Base-by-base conservation (phyloP, 2,113 vertebrate genomes). In the Antechinus stuartii region DNA sequence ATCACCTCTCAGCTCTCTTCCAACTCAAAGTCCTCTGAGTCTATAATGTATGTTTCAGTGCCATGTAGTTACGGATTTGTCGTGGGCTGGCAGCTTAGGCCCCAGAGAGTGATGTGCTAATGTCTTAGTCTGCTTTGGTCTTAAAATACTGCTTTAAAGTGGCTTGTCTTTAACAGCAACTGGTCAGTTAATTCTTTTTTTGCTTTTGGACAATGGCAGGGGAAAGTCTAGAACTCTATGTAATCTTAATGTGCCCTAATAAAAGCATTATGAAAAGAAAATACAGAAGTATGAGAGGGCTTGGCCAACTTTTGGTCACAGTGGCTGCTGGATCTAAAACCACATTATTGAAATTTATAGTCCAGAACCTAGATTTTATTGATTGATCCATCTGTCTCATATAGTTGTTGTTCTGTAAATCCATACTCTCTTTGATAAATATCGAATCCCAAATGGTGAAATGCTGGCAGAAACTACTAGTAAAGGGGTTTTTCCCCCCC, bases 281-380 rank as follows among this genome's bases (percentile, higher is more conserved):
- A 35, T 96, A 76, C 94, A 93, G 89, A 94, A 97, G 97, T 91
- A 49, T 52, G 93, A 22, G 23, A 53, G 25, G 89, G 10, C 92
- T 96, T 97, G 96, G 89, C 90, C 96, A 94, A 25, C 95, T 90
- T 93, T 95, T 97, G 90, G 94, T 92, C 90, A 91, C 76, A 47
- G 42, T 96, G 94, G 95, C 94, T 97, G 49, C 96, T 94, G 97
- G 92, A 89, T 98, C 93, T 92, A 54, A 49, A 96, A 93, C 68
- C 97, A 0, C 52, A 35, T 91, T 76, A 95, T 95, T 46, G 49
- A 47, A 90, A 89, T 94, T 94, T 96, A 76, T 84, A 96, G 95
- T 97, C 93, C 4, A 92, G 94, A 92, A 90, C 5, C 25, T 96
- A 93, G 90, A 94, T 96, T 93, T 95, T 97, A 76, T 96, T 93